Evolutionary conservation across 2,113 vertebrate genomes (phyloP).

Genomic region (Xiphias gladius): DNA sequence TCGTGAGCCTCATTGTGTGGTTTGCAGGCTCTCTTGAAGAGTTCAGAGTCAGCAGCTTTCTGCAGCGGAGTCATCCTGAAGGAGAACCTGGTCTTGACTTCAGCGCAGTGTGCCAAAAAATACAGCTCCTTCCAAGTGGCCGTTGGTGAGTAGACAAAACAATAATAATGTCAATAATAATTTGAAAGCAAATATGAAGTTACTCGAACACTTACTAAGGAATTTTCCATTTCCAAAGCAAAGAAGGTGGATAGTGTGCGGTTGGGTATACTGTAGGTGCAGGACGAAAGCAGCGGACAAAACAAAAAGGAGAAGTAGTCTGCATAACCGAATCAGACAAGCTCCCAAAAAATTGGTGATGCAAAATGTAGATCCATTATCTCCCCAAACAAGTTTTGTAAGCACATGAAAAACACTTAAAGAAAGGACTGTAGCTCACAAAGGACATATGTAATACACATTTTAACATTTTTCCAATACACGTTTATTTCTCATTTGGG

Average conservation of each 20-base stretch:
- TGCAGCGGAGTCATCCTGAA: constrained; percentile 85
- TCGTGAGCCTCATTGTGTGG: neutral
- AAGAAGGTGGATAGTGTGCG: neutral
- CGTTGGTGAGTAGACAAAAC: constrained; percentile 78
- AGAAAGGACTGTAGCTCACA: neutral
- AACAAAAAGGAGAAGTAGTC: neutral
- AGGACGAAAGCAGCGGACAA: neutral
- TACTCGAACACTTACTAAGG: neutral
- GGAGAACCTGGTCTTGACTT: constrained; percentile 83
- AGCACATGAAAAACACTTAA: neutral
- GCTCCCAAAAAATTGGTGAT: too few species aligned
- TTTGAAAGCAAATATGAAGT: neutral
- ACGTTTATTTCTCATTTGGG: neutral
- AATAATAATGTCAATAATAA: neutral
- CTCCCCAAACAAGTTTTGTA: too few species aligned
- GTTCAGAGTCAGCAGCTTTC: constrained; percentile 67
- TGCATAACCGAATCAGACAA: too few species aligned
- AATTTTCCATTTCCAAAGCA: neutral
- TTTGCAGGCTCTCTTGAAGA: constrained; percentile 80
- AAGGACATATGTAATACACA: neutral
- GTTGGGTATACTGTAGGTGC: neutral
- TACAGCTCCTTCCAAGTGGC: constrained; percentile 72
- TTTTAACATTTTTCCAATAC: neutral
- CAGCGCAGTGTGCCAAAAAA: constrained; percentile 78
- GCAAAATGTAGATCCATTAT: too few species aligned